Base-by-base conservation (phyloP, 2,113 vertebrate species). In the Neotoma lepida region DNA sequence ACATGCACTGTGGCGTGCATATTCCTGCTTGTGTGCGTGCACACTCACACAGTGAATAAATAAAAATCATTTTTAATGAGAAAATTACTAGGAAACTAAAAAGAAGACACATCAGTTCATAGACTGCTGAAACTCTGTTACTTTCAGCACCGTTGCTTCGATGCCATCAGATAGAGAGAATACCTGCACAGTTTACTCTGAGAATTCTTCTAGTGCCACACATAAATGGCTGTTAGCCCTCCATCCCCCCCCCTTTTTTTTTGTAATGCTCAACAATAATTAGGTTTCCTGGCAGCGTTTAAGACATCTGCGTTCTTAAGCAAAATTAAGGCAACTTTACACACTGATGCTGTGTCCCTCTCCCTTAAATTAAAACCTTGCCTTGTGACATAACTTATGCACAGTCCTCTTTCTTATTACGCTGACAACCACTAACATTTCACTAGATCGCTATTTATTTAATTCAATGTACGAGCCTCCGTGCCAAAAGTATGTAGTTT, bases 321-420 rank as follows among this genome's bases (percentile, higher is more conserved):
- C 61, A 97, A 44, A 92, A 88, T 71, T 71, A 82, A 63, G n/a
- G 26, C 46, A 84, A 22, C 9, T 84, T 90, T 74, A 39, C 39
- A 80, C 49, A 30, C 15, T 70, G 70, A 46, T 73, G 9, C 35
- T 12, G 22, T 86, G 13, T 86, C 28, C 22, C 15, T 90, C 39
- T 15, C 18, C 17, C 24, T 85, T 88, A 66, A 78, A 80, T 93
- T 93, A 73, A 94, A 64, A 81, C 26, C 4, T 74, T 77, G 6
- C n/a, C 24, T 56, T 58, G 3, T 26, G 49, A 39, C 24, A 18
- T 89, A 5, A 61, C 8, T 88, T 74, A 66, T 68, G 70, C 90
- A 68, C 8, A 89, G 73, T 78, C 35, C n/a, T 15, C 39, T 22
- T 68, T 81, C 41, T 44, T 78, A 22, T 61, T 91, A 74, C 14